These are phyloP conservation scores for Autographa pulchrina DNA, from an alignment of 2,888 invertebrate genomes.

Conservation along the genomic window DNA sequence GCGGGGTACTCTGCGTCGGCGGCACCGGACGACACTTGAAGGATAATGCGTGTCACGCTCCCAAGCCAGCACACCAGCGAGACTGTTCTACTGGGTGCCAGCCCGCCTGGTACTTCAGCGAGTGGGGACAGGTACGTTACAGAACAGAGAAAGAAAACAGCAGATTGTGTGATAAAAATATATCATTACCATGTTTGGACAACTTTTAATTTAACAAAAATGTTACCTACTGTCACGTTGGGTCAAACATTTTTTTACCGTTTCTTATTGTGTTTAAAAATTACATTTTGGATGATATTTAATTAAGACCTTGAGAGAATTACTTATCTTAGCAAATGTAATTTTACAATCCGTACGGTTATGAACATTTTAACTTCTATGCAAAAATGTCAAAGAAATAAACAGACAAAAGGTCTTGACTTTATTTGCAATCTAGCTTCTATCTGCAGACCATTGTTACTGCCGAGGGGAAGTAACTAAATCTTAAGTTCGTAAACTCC, in stretches of 20 bases:
- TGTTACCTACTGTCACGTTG: too few relatives aligned
- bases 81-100: conserved; percentile 90
- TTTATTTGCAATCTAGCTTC: conserved; percentile 1
- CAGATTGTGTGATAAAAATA: too few relatives aligned
- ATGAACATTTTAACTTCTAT: too few relatives aligned
- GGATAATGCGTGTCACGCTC: conserved; percentile 89
- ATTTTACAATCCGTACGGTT: too few relatives aligned
- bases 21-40: conserved; percentile 88
- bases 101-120: conserved; percentile 93
- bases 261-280: too few relatives aligned
- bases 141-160: not conserved
- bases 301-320: too few relatives aligned
- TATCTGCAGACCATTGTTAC: not conserved
- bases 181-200: too few relatives aligned
- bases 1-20: conserved; percentile 92
- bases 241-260: too few relatives aligned
- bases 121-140: conserved; percentile 92
- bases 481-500: not conserved
- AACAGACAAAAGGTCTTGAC: not conserved
- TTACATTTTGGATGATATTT: too few relatives aligned
- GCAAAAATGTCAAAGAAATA: not conserved
- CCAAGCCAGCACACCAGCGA: conserved; percentile 91
- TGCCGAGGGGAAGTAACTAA: conserved; percentile 4
- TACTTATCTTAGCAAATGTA: too few relatives aligned
- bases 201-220: too few relatives aligned